Evolutionary conservation across 2,888 invertebrate species (phyloP).

Genomic region (Kuschelorhynchus macadamiae): DNA sequence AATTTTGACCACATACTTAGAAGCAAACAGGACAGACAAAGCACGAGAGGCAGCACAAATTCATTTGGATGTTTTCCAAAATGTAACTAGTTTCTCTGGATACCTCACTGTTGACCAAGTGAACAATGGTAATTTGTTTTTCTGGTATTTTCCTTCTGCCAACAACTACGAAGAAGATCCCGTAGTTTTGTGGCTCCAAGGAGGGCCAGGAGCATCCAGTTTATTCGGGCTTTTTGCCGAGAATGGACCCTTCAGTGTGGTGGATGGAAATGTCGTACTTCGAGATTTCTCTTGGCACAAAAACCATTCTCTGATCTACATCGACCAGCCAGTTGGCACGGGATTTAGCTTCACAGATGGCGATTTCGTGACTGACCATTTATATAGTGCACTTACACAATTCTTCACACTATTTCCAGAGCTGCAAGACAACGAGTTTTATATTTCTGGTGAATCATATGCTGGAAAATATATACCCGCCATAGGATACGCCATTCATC

Average conservation of each 20-base stretch:
- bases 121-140: constrained; percentile 83
- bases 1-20: constrained; percentile 77
- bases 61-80: constrained; percentile 71
- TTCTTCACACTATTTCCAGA: constrained; percentile 89
- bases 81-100: constrained; percentile 80
- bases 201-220: constrained; percentile 85
- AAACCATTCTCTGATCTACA: constrained; percentile 75
- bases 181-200: constrained; percentile 85
- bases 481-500: constrained; percentile 77
- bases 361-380: constrained; percentile 82
- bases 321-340: constrained; percentile 93
- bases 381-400: constrained; percentile 83
- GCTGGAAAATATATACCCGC: constrained; percentile 86
- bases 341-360: constrained; percentile 87
- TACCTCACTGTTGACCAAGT: constrained; percentile 85
- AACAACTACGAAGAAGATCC: constrained; percentile 72
- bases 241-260: constrained; percentile 87
- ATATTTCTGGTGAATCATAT: constrained; percentile 90
- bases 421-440: constrained; percentile 80
- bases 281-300: constrained; percentile 71
- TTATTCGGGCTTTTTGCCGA: constrained; percentile 84
- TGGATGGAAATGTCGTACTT: constrained; percentile 63
- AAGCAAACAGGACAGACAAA: constrained; percentile 77
- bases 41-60: constrained; percentile 72
- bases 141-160: constrained; percentile 88